Conservation (phyloP, 2,797 vertebrate species). For the Halcyon badia region DNA sequence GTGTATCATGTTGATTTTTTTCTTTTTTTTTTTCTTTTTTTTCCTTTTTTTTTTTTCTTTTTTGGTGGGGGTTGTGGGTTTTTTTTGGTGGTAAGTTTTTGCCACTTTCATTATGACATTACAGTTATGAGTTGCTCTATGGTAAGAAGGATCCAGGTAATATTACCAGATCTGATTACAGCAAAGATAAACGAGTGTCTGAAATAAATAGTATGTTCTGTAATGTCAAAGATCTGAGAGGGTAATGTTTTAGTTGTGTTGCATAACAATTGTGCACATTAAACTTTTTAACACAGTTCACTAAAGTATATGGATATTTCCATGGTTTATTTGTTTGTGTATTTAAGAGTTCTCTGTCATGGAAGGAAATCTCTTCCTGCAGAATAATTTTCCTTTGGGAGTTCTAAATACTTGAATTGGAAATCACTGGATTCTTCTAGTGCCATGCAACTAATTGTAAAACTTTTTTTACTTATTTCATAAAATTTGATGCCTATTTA, state of each 20-base stretch:
- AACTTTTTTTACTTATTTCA: neutral
- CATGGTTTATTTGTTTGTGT: neutral
- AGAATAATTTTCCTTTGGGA: neutral
- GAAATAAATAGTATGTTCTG: neutral
- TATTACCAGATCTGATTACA: neutral
- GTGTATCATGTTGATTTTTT: neutral
- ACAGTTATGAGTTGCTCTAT: neutral
- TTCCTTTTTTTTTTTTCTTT: too few relatives aligned
- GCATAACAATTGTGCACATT: neutral
- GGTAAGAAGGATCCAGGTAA: neutral
- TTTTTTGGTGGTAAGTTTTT: neutral
- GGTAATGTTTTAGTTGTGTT: neutral
- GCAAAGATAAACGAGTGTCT: neutral
- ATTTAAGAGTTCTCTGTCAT: neutral
- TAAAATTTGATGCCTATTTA: slow-evolving; percentile 33
- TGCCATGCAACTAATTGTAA: neutral
- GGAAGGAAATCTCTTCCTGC: slow-evolving; percentile 3
- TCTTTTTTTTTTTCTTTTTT: too few relatives aligned
- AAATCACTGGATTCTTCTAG: neutral
- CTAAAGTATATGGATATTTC: neutral
- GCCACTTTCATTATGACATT: neutral
- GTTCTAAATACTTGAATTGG: neutral
- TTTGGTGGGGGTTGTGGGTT: too few relatives aligned
- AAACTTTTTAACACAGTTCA: neutral
- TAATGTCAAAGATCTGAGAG: neutral